phyloP scores from a whole-genome alignment of 2,888 invertebrate species.

The Sphaerophoria taeniata region DNA sequence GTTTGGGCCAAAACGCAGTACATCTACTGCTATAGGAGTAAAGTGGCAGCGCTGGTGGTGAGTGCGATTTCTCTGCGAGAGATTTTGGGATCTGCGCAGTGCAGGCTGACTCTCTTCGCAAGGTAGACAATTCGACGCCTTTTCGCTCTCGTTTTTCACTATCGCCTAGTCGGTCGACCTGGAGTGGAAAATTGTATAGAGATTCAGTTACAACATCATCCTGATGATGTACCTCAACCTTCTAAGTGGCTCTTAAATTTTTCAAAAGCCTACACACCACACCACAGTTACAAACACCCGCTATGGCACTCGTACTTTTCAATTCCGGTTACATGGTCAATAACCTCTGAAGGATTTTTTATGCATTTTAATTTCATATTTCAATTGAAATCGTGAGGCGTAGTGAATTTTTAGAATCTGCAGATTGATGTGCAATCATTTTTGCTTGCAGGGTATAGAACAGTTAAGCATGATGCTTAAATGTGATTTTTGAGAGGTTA shows the following conservation, averaged over 20 bases:
- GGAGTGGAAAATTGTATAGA: slow-evolving; percentile 32
- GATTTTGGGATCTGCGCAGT: too few relatives aligned
- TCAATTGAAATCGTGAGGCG: not conserved
- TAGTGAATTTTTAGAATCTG: not conserved
- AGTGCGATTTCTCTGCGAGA: too few relatives aligned
- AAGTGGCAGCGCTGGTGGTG: too few relatives aligned
- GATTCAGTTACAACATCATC: slow-evolving; percentile 41
- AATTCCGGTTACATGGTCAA: slow-evolving; percentile 24
- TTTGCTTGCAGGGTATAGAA: not conserved
- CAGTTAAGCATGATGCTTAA: not conserved
- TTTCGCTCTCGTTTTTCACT: not conserved
- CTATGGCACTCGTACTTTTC: not conserved
- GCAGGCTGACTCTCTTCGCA: not conserved
- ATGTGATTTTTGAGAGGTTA: not conserved
- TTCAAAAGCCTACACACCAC: slow-evolving; percentile 32
- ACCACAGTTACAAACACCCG: too few relatives aligned
- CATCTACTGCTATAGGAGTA: too few relatives aligned
- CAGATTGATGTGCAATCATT: not conserved
- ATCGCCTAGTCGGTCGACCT: not conserved
- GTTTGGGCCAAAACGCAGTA: too few relatives aligned
- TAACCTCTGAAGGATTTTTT: slow-evolving; percentile 33
- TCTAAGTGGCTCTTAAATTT: slow-evolving; percentile 55
- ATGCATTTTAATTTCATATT: slow-evolving; percentile 35
- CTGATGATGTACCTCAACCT: slow-evolving; percentile 9
- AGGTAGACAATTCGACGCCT: not conserved